phyloP scores from a whole-genome alignment of 2,797 vertebrate species.

The Sebastes vulpes region DNA sequence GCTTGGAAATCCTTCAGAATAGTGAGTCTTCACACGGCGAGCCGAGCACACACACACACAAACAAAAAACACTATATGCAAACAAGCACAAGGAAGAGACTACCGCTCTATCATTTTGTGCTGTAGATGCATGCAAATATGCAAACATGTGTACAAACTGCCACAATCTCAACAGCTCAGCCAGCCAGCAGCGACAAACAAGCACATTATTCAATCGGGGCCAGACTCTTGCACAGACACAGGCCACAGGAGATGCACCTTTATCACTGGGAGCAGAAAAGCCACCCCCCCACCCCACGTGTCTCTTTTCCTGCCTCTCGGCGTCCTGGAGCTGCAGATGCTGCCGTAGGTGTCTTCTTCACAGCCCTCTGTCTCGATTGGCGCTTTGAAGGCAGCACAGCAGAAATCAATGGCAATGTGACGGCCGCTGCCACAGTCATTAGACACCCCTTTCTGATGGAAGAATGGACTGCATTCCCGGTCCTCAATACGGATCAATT shows the following conservation, averaged over 20 bases:
- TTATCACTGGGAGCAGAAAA: constrained; percentile 43
- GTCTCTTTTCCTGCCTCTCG: not conserved
- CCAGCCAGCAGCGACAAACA: constrained; percentile 34
- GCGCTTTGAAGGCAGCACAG: constrained; percentile 39
- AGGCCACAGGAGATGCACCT: constrained; percentile 39
- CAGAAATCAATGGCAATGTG: constrained; percentile 61
- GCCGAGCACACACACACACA: not conserved
- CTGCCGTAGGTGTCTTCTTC: constrained; percentile 32
- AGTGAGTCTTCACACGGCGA: constrained; percentile 18
- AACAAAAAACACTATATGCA: constrained; percentile 9
- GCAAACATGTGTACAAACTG: constrained; percentile 35
- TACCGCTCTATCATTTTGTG: constrained; percentile 16
- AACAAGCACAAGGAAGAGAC: constrained; percentile 17
- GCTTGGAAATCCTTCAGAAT: constrained; percentile 66
- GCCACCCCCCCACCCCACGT: not conserved
- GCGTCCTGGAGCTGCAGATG: constrained; percentile 2
- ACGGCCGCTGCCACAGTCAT: constrained; percentile 54
- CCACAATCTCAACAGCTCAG: constrained; percentile 3
- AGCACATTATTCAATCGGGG: constrained; percentile 43
- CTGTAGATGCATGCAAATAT: constrained; percentile 33
- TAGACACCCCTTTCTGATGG: constrained; percentile 54
- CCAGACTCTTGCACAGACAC: constrained; percentile 18
- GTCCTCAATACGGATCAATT: constrained; percentile 36
- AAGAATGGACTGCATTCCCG: constrained; percentile 40
- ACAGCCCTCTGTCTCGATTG: constrained; percentile 18